Evolutionary conservation across 2,113 vertebrate species (phyloP), one percentile per base, ranked within the genome.

Genomic region (Tor tambroides): DNA sequence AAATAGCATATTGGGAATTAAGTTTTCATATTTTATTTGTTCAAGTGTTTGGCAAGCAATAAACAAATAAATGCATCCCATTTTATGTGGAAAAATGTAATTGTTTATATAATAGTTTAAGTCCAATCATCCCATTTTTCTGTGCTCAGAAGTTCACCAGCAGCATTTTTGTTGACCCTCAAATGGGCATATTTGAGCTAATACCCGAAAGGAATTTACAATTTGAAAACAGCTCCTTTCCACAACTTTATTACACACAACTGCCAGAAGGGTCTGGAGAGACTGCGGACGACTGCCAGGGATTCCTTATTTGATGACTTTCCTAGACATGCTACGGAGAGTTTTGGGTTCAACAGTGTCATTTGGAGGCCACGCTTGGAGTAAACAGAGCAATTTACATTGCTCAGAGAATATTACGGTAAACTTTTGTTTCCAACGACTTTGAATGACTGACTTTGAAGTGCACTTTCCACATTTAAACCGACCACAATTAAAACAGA

Each of bases 151-250:
- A 43, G 41, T 88, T 59, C 30, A 69, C 77, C 76, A 80, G 83
- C 72, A 84, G 65, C 83, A 65, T 65, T 49, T 67, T 51, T 43
- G 19, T 49, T 69, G 71, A 87, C 54, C 85, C 78, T 83, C 46
- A 81, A 89, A 92, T 89, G 65, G 83, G 80, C 67, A 89, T 82
- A 89, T 89, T 91, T 90, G 87, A 49, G 51, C 88, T 89, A 89
- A 90, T 88, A 89, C 51, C 82, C 86, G 12, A 90, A 87, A 90
- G 85, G 87, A 90, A 92, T 92, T 90, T 90, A 90, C 90, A 87
- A 90, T 87, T 83, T 75, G 78, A 81, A 88, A 90, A 85, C 86
- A 88, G 69, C 67, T 84, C 19, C 69, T 74, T 81, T 83, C 87
- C 85, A 82, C 56, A 77, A 61, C 84, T 90, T 91, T 87, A 91